Evolutionary conservation across 2,888 invertebrate species (phyloP).

Genomic region (Drosophila cyrtoloma): DNA sequence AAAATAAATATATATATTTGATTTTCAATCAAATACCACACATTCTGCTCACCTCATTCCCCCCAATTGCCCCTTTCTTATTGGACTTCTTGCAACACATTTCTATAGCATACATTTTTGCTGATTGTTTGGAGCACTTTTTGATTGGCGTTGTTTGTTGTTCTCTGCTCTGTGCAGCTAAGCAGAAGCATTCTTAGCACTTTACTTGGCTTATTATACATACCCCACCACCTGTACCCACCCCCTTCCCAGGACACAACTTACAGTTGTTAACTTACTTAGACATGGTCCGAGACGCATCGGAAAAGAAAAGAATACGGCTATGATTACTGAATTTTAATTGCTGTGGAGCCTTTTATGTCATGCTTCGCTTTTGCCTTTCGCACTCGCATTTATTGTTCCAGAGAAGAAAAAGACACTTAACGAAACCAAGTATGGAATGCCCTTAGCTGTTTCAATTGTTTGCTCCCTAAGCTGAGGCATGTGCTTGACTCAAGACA

Average conservation of each 20-base stretch:
- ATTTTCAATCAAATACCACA: constrained; percentile 18
- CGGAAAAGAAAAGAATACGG: constrained; percentile 27
- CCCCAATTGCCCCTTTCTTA: not conserved
- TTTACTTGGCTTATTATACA: constrained; percentile 9
- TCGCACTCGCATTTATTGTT: constrained; percentile 37
- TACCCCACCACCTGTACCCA: not conserved
- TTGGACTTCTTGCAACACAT: not conserved
- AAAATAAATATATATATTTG: constrained; percentile 12
- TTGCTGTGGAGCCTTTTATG: constrained; percentile 39
- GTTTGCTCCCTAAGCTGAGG: constrained; percentile 41
- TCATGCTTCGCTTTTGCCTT: constrained; percentile 7
- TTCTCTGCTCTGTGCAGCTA: constrained; percentile 20
- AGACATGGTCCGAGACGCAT: constrained; percentile 41
- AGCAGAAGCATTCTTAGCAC: constrained; percentile 14
- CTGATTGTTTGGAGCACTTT: constrained; percentile 28
- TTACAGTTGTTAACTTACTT: constrained; percentile 37
- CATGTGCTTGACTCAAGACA: constrained; percentile 14
- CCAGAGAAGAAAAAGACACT: constrained; percentile 21
- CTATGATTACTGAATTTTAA: constrained; percentile 59
- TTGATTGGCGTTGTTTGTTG: not conserved
- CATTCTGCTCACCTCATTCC: not conserved
- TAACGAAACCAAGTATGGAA: constrained; percentile 40
- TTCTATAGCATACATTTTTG: constrained; percentile 23
- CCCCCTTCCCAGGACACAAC: not conserved
- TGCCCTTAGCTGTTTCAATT: constrained; percentile 56